Percentiles rank a stretch among this genome's conserved stretches.
Conservation (phyloP, 2,113 vertebrate species). For the Scophthalmus maximus region DNA sequence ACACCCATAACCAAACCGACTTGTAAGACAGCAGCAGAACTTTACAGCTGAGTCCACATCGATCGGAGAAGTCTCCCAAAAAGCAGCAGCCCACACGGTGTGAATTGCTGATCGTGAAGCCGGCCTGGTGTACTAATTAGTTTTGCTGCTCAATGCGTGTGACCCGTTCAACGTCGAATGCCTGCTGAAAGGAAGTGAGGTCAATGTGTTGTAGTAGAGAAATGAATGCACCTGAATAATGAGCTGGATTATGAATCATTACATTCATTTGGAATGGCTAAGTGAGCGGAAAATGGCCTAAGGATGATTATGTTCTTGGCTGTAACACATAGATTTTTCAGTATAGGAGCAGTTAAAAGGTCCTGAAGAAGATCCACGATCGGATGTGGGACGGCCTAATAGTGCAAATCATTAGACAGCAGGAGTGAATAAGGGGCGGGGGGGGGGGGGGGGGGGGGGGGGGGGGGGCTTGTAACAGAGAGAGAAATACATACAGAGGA, state of each 20-base stretch:
- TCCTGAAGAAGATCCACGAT: not conserved
- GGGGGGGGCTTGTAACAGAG: no score
- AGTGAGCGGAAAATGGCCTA: slow-evolving; percentile 27
- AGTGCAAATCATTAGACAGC: slow-evolving; percentile 6
- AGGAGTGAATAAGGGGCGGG: not conserved
- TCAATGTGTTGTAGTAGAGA: slow-evolving; percentile 23
- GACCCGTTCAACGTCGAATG: slow-evolving; percentile 37
- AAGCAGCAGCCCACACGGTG: slow-evolving; percentile 62
- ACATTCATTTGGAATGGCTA: slow-evolving; percentile 29
- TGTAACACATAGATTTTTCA: slow-evolving; percentile 47
- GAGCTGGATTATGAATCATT: slow-evolving; percentile 46
- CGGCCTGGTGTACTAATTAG: slow-evolving; percentile 63
- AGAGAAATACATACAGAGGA: slow-evolving; percentile 30
- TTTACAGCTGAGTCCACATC: slow-evolving; percentile 40
- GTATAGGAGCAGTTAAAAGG: slow-evolving; percentile 12
- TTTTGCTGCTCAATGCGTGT: slow-evolving; percentile 16
- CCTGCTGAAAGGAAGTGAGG: slow-evolving; percentile 52
- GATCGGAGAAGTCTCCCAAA: slow-evolving; percentile 61
- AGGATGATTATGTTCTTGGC: slow-evolving; percentile 33
- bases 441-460: not conserved
- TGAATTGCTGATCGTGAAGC: slow-evolving; percentile 25
- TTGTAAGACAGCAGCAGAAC: slow-evolving; percentile 45
- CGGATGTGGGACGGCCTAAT: slow-evolving; percentile 1
- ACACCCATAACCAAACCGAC: slow-evolving; percentile 58
- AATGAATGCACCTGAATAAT: slow-evolving; percentile 49